Evolutionary conservation across 1,140 invertebrate species (phyloP).

Genomic region (Pachypsylla venusta): DNA sequence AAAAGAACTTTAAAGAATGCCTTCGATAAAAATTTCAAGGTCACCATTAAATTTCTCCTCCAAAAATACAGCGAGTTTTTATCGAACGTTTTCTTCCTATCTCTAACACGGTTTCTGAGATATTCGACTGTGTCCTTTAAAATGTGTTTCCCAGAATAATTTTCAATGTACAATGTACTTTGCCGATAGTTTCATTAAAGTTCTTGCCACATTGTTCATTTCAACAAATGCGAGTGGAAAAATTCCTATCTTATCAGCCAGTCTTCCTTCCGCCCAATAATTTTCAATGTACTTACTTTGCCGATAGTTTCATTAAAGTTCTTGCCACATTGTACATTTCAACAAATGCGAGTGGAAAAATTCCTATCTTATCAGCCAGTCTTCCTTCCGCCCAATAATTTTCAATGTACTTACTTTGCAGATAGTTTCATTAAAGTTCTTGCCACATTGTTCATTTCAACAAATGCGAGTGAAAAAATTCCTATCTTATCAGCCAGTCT

Average conservation of each 20-base stretch:
- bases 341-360: conserved; percentile 86
- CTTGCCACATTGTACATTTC: conserved; percentile 71
- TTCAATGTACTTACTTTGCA: conserved; percentile 41
- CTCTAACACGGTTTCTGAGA: no score
- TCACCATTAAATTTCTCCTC: no score
- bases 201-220: conserved; percentile 64
- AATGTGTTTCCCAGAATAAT: no score
- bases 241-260: conserved; percentile 79
- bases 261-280: conserved; percentile 80
- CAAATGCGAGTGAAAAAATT: conserved; percentile 89
- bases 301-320: conserved; percentile 53
- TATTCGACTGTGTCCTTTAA: no score
- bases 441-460: conserved; percentile 72
- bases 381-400: conserved; percentile 91
- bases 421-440: conserved; percentile 56
- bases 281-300: conserved; percentile 40
- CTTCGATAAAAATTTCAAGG: no score
- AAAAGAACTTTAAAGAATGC: no score
- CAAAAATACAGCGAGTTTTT: no score
- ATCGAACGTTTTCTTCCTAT: no score
- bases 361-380: conserved; percentile 74
- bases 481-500: conserved; percentile 72
- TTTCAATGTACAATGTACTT: conserved; percentile 34
- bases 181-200: conserved; percentile 52
- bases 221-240: conserved; percentile 89